These are phyloP conservation scores for Meles meles DNA, from an alignment of 2,113 vertebrate species.

Conservation along the genomic window DNA sequence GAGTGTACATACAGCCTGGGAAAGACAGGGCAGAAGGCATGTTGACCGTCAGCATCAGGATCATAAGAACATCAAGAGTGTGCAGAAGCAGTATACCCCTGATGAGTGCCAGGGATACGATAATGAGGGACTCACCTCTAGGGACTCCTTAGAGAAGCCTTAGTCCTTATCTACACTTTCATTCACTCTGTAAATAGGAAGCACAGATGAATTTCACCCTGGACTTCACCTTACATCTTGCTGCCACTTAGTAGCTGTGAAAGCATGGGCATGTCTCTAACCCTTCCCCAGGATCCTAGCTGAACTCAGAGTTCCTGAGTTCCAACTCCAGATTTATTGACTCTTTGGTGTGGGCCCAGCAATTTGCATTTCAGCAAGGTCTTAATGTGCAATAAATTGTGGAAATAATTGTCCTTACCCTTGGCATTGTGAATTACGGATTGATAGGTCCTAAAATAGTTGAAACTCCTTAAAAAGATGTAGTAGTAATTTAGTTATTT, in stretches of 20 bases:
- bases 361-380: neutral
- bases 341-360: neutral
- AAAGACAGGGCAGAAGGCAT: neutral
- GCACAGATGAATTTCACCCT: neutral
- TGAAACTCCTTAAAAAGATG: neutral
- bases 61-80: neutral
- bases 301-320: neutral
- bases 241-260: neutral
- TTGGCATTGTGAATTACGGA: neutral
- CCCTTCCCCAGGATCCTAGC: neutral
- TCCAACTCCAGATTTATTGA: neutral
- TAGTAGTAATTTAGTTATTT: conserved; percentile 17
- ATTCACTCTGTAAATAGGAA: neutral
- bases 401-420: neutral
- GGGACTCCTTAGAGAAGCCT: neutral
- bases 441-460: neutral
- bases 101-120: neutral
- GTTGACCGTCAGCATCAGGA: neutral
- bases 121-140: neutral
- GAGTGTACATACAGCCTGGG: neutral
- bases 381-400: neutral
- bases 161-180: neutral
- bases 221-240: neutral
- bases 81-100: neutral
- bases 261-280: neutral